Base-by-base conservation (phyloP, 2,797 vertebrate genomes). In the Etheostoma perlongum region DNA sequence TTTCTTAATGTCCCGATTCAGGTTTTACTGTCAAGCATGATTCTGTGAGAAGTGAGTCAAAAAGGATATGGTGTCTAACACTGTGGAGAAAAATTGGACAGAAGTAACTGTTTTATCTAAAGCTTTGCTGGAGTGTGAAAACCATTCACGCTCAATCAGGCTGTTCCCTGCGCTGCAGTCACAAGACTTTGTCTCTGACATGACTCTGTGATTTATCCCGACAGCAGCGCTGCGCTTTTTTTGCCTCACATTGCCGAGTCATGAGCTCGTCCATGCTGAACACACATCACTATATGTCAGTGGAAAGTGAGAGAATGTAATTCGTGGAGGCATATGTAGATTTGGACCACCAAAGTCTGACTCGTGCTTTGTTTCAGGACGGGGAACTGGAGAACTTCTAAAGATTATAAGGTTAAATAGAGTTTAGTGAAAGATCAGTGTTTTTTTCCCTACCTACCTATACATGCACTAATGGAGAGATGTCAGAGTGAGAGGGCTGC, bases 401-500 rank as follows among this genome's bases (percentile, higher is more conserved):
- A 42, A 85, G 92, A 93, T 94, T 92, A 91, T 49, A 80, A 90
- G 90, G 93, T 94, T 92, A 92, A 93, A 91, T 75, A 85, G 87
- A 92, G 92, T 93, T 93, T 91, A 94, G 86, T 85, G 85, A 91
- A 88, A 91, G 86, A 94, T 92, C 86, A 90, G 59, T 80, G 53
- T 74, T 92, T 89, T 67, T 47, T 9, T 77, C 67, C 81, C 81
- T 73, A 48, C 6, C 10, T 40, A 40, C 36, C 36, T 40, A 12
- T 40, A 40, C 3, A 40, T 40, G 3, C 36, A 12, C 36, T 12
- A 40, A 40, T 40, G 36, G 10, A 40, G 36, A 40, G 36, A 40
- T 3, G 36, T 40, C 10, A 40, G 36, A 40, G 36, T 11, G 10
- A 40, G 10, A 3, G 36, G 36, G 10, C 36, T 40, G 36, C 10